phyloP scores from a whole-genome alignment of 64 coral and sea anemone species.

The Actinia tenebrosa region DNA sequence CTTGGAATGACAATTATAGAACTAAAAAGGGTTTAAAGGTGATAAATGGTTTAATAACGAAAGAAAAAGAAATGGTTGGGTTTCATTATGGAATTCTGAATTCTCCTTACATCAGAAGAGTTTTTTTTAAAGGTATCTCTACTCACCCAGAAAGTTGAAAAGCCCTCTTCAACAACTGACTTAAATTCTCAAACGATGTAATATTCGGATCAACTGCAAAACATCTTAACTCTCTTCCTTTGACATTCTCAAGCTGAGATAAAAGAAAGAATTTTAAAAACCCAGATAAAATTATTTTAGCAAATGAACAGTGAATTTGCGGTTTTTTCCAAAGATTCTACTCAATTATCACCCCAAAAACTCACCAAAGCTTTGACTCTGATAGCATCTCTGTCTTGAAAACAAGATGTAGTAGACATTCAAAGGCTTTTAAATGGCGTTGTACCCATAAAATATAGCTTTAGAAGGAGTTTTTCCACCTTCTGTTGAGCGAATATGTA shows the following conservation, averaged over 20 bases:
- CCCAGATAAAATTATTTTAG: not conserved
- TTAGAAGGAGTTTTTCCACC: conserved; percentile 4
- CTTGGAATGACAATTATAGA: not conserved
- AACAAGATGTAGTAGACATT: conserved; percentile 19
- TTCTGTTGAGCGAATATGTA: not conserved
- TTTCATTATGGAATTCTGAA: not conserved
- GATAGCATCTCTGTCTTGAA: conserved; percentile 80
- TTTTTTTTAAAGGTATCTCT: not conserved
- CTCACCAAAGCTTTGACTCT: conserved; percentile 81
- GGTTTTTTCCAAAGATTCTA: not conserved
- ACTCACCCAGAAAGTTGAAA: conserved; percentile 82
- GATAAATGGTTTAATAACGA: not conserved
- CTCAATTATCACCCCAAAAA: not conserved
- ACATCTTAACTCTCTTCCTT: conserved; percentile 50
- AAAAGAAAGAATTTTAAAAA: conserved; percentile 12
- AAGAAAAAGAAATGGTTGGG: not conserved
- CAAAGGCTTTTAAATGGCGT: not conserved
- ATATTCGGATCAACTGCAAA: conserved; percentile 91
- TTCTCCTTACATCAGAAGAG: not conserved
- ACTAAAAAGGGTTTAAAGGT: not conserved
- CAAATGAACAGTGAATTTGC: not conserved
- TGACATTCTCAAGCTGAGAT: conserved; percentile 55
- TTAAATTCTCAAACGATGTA: conserved; percentile 81
- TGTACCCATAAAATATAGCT: not conserved
- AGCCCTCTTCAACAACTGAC: conserved; percentile 62